Base-by-base conservation (phyloP, 2,797 vertebrate species). In the Smutsia temminckii region DNA sequence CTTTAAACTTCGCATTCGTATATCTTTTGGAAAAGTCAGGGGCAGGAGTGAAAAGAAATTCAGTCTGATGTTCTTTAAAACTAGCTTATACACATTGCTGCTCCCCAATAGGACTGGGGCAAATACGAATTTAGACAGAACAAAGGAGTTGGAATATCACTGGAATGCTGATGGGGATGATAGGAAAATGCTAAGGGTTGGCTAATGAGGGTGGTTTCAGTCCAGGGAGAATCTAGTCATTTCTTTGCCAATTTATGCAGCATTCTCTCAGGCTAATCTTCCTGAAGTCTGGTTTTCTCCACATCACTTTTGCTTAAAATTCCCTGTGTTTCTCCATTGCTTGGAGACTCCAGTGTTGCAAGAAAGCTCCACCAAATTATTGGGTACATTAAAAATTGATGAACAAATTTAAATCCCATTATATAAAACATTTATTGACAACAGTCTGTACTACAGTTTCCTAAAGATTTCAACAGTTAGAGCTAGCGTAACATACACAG, bases 1-100 rank as follows among this genome's bases (percentile, higher is more conserved):
- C 81, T 98, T 97, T 96, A 93, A 97, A 96, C 34, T 55, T 93
- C 95, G 88, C 75, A 55, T 97, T 97, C 97, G 93, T 97, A 95
- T 98, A 95, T 87, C 89, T 97, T 94, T 87, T 75, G 79, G 97
- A 88, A 92, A 97, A 96, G 86, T 97, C 93, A 83, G 85, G 91
- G 84, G 63, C 7, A 96, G 34, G 25, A 85, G 2, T 94, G 23
- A 32, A 91, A 97, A 96, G 97, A 91, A 77, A 92, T 88, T 88
- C 8, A 46, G 46, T 46, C 55, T 55, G 42, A 83, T 80, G 64
- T 93, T 96, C 64, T 80, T 63, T 80, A 85, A 93, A 94, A 46
- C 10, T 63, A 71, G 12, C 37, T 46, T 37, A 34, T 29, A 75
- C 75, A 84, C 85, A 78, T 79, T 75, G 40, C 49, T 63, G 5